Base-by-base conservation (phyloP, 2,797 vertebrate genomes). In the Acipenser transmontanus region DNA sequence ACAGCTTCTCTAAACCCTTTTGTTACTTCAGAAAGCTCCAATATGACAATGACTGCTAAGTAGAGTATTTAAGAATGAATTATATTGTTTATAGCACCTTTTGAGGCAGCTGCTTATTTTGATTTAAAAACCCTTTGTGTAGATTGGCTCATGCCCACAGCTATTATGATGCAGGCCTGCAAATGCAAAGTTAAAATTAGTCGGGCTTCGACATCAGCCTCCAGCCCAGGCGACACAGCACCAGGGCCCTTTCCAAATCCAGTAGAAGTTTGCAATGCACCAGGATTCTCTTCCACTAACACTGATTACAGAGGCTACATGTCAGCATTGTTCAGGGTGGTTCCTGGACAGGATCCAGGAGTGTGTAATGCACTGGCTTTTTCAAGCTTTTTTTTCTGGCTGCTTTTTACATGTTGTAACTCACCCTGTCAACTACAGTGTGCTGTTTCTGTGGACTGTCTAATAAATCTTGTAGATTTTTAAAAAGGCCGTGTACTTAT, bases 311-410 rank as follows among this genome's bases (percentile, higher is more conserved):
- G 74, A 65, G 77, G 69, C 81, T 85, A 77, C 82, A 84, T 82
- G 81, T 87, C 80, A 82, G 71, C 76, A 66, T 82, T 84, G 82
- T 82, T 84, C 78, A 76, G 73, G 76, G 69, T 77, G 71, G 70
- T 73, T 74, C 71, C 1, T 81, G 80, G 82, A 80, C 68, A 20
- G 59, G 70, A 65, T 78, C 81, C 82, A 81, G 75, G 69, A 72
- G 73, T 69, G 61, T 77, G 80, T 79, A 73, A 67, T 64, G 75
- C 71, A 69, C 2, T 7, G 80, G 78, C 73, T 67, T 78, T 73
- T 63, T 66, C 72, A 70, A 61, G 6, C 47, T 63, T 77, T 82
- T 78, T 71, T 80, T 70, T 34, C 34, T n/a, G n/a, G 7, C 34
- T 47, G 34, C 64, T 68, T 52, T n/a, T 62, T 66, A 47, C 61